Conservation (phyloP, 2,113 vertebrate species). For the Nematolebias whitei region DNA sequence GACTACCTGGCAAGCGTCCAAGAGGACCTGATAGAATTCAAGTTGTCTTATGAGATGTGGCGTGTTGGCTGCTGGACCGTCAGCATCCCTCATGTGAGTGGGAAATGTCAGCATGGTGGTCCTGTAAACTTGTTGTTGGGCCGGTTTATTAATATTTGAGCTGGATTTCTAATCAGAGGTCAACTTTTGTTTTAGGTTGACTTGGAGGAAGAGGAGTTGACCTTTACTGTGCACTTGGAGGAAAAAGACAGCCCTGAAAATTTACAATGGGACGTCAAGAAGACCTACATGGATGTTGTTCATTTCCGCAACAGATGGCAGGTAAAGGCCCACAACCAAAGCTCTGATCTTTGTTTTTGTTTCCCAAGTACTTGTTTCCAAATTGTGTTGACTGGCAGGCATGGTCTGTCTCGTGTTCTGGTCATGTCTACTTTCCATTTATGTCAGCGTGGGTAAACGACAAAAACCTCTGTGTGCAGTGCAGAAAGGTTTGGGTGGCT, state of each 20-base stretch:
- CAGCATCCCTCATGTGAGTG: slow-evolving; percentile 75
- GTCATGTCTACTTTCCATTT: not conserved
- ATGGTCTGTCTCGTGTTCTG: too few relatives aligned
- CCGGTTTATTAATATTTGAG: slow-evolving; percentile 37
- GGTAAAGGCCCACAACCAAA: slow-evolving; percentile 53
- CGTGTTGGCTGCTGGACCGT: slow-evolving; percentile 75
- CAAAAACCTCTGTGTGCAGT: not conserved
- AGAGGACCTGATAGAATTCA: slow-evolving; percentile 80
- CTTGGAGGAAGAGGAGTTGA: slow-evolving; percentile 59
- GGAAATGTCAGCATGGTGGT: slow-evolving; percentile 38
- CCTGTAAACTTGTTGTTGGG: slow-evolving; percentile 33
- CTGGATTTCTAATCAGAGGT: slow-evolving; percentile 3
- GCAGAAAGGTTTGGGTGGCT: not conserved
- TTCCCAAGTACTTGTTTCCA: not conserved
- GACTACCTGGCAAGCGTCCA: slow-evolving; percentile 58
- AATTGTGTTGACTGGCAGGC: not conserved
- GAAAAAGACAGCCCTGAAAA: slow-evolving; percentile 75
- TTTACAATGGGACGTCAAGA: slow-evolving; percentile 79
- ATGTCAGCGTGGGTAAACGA: not conserved
- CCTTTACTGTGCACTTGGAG: slow-evolving; percentile 78
- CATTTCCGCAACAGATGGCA: slow-evolving; percentile 72
- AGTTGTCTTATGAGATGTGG: slow-evolving; percentile 83
- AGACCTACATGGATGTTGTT: slow-evolving; percentile 70
- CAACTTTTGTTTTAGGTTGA: slow-evolving; percentile 55
- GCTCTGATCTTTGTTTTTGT: not conserved